Evolutionary conservation across 2,888 invertebrate species (phyloP), one percentile per base, ranked within the genome.

Genomic region (Drosophila mulleri): DNA sequence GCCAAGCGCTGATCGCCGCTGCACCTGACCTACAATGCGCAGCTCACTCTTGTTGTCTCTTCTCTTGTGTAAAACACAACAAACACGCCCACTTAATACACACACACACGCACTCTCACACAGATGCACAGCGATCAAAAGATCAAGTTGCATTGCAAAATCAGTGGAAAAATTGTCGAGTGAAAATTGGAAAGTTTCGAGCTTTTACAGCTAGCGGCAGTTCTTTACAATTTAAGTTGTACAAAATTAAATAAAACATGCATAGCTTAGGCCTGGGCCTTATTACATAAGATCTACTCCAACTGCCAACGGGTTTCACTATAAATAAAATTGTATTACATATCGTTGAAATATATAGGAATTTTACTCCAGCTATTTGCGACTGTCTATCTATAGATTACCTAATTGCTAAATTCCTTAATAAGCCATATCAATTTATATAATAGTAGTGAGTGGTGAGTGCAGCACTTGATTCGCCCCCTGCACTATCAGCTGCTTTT

Each of bases 11-110:
- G 75, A 56, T 62, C 52, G 50, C 18, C 60, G 73, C 45, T 83
- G 82, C 88, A 88, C 83, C 83, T 83, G 89, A 83, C 83, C 83
- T 80, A 88, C 75, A 87, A 86, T 72, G 48, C 61, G 79, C 80
- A 75, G 45, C 64, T 56, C 42, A 59, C 48, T 63, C 60, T 42
- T 65, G 70, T 67, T 68, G 65, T 61, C 73, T 67, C 59, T 56
- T 74, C 57, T 45, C 18, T 82, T 88, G 76, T 75, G 75, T 78
- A 66, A 72, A 80, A 68, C 69, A 68, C 69, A 82, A 82, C 77
- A 81, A 83, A 75, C 83, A 87, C 83, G 87, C 83, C 89, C 88
- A 89, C 89, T 78, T 83, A 56, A 67, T 61, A 70, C 58, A 71
- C 59, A 68, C 64, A 29, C 35, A 32, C 45, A 45, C 56, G 9